phyloP scores from a whole-genome alignment of 2,888 invertebrate species.

The Cantharis flavilabris region DNA sequence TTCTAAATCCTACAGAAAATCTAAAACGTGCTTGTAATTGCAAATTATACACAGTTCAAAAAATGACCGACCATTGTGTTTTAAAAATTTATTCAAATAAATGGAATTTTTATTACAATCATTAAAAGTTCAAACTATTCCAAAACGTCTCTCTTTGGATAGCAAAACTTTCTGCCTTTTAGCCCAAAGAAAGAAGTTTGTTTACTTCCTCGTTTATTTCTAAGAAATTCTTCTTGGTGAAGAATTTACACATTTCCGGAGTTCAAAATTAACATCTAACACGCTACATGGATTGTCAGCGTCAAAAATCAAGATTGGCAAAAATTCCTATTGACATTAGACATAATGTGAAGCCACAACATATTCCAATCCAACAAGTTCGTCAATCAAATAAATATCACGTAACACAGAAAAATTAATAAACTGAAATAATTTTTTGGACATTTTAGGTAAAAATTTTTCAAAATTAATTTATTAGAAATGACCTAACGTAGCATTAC shows the following conservation, averaged over 20 bases:
- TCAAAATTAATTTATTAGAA: neutral
- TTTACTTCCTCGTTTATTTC: neutral
- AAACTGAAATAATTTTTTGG: neutral
- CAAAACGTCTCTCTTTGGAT: neutral
- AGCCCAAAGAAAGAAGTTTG: neutral
- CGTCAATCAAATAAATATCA: neutral
- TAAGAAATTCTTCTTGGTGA: neutral
- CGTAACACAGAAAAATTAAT: neutral
- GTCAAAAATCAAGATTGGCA: neutral
- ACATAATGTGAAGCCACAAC: neutral
- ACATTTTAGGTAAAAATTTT: neutral
- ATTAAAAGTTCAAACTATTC: neutral
- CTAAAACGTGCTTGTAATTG: conserved; percentile 13
- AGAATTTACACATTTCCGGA: neutral
- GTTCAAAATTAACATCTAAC: no score
- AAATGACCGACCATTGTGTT: neutral
- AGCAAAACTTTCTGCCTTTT: neutral
- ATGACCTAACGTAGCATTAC: neutral
- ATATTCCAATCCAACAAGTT: no score
- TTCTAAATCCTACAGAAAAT: conserved; percentile 7
- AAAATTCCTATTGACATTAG: neutral
- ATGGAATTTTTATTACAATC: neutral
- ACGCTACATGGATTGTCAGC: neutral
- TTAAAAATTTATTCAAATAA: neutral
- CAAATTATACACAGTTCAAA: neutral